These are phyloP conservation scores for Nymphalis c-album DNA, from an alignment of 2,888 invertebrate species.

Conservation along the genomic window DNA sequence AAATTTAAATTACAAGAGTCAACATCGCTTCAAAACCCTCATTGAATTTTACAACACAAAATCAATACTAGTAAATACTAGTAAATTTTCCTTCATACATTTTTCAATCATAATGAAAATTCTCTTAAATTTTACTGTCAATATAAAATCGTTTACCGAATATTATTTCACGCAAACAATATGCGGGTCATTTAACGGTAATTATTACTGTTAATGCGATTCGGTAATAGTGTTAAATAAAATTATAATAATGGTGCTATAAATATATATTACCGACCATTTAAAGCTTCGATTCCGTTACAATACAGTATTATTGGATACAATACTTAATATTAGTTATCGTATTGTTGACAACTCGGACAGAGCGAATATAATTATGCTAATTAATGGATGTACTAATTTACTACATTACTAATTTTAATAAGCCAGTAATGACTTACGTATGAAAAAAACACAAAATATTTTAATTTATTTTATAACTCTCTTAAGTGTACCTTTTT, in stretches of 20 bases:
- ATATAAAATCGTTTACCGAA: not conserved
- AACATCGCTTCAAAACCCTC: too few species aligned
- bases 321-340: slow-evolving; percentile 1
- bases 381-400: not conserved
- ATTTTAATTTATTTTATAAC: too few species aligned
- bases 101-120: too few species aligned
- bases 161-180: slow-evolving; percentile 7
- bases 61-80: too few species aligned
- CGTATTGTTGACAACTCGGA: not conserved
- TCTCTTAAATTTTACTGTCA: too few species aligned
- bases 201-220: slow-evolving; percentile 20
- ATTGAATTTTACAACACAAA: too few species aligned
- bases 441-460: too few species aligned
- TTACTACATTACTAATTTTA: not conserved
- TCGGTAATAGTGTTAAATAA: slow-evolving; percentile 29
- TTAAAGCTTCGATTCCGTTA: slow-evolving; percentile 29
- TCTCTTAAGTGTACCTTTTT: too few species aligned
- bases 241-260: slow-evolving; percentile 33
- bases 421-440: not conserved
- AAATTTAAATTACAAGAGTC: too few species aligned
- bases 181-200: slow-evolving; percentile 23
- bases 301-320: slow-evolving; percentile 14
- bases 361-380: not conserved
- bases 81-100: too few species aligned
- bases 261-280: slow-evolving; percentile 36